Base-by-base conservation (phyloP, 1,140 invertebrate species). In the Drosophila asahinai region DNA sequence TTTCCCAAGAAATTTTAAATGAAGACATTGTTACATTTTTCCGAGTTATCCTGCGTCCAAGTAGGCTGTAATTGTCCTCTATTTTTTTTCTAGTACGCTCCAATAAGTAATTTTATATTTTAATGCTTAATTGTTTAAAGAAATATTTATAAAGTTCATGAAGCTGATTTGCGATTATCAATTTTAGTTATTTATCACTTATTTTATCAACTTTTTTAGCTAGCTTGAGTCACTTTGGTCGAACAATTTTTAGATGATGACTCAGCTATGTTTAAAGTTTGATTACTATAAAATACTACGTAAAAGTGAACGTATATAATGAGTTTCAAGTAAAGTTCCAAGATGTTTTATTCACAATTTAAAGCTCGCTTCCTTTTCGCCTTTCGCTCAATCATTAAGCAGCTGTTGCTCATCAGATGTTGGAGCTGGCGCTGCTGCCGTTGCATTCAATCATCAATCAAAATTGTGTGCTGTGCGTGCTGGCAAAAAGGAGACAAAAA, bases 371-470 rank as follows among this genome's bases (percentile, higher is more conserved):
- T 87, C 60, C 49, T 71, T 86, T 65, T 62, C 64, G 77, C 63
- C 80, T 68, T 73, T 74, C 48, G 84, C 77, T 67, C 61, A 83
- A 89, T 89, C 81, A 87, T 87, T 87, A 84, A 87, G 84, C 84
- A 89, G 84, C 84, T 89, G 86, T 84, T 87, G 84, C 77, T 84
- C 84, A 87, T 87, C 73, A 89, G 64, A 73, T 57, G 76, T 43
- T 82, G 79, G 63, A 68, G 72, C 54, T 49, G 63, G 43, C 51
- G 38, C 59, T 51, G 54, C 40, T 67, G 40, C 42, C 49, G 67
- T 43, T 83, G 81, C 84, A 81, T 89, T 89, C 86, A 90, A 89
- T 89, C 86, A 89, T 89, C 84, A 89, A 89, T 89, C 84, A 89
- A 89, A 89, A 89, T 89, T 89, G 83, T 90, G 67, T 67, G 72